Evolutionary conservation across 2,888 invertebrate species (phyloP).

Genomic region (Mycogona germanica): DNA sequence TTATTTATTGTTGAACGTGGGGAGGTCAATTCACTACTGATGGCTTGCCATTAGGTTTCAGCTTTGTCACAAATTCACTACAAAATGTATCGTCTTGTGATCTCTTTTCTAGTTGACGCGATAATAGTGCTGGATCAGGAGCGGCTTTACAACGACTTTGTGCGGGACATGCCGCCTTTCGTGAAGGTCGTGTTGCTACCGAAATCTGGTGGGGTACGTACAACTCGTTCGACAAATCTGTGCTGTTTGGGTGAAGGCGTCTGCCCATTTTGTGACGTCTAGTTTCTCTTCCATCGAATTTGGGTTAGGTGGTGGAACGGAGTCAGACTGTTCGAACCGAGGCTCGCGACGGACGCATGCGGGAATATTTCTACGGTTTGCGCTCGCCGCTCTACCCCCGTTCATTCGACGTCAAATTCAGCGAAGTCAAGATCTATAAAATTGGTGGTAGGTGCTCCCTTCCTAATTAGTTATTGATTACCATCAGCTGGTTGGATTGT

Average conservation of each 20-base stretch:
- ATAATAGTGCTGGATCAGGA: constrained; percentile 95
- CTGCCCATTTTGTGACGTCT: constrained; percentile 2
- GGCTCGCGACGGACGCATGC: constrained; percentile 61
- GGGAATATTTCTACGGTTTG: constrained; percentile 94
- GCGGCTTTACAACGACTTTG: constrained; percentile 83
- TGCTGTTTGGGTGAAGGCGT: not conserved
- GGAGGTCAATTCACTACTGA: too few species aligned
- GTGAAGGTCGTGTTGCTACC: constrained; percentile 85
- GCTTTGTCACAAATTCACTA: too few species aligned
- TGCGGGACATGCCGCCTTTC: constrained; percentile 83
- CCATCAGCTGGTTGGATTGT: too few species aligned
- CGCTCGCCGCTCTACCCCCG: constrained; percentile 71
- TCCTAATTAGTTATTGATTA: too few species aligned
- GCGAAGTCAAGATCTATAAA: constrained; percentile 81
- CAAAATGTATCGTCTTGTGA: constrained; percentile 19
- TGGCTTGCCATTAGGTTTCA: too few species aligned
- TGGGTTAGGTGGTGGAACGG: constrained; percentile 65
- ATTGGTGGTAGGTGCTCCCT: constrained; percentile 49
- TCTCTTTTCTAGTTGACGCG: constrained; percentile 50
- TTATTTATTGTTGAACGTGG: too few species aligned
- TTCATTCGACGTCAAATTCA: constrained; percentile 85
- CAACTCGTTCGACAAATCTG: too few species aligned
- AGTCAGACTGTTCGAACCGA: constrained; percentile 58
- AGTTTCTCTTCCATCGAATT: not conserved
- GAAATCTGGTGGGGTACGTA: constrained; percentile 91